Percentiles rank a stretch among this genome's conserved stretches.
phyloP scores from a whole-genome alignment of 2,113 vertebrate species.

The Brevimyrus niger region DNA sequence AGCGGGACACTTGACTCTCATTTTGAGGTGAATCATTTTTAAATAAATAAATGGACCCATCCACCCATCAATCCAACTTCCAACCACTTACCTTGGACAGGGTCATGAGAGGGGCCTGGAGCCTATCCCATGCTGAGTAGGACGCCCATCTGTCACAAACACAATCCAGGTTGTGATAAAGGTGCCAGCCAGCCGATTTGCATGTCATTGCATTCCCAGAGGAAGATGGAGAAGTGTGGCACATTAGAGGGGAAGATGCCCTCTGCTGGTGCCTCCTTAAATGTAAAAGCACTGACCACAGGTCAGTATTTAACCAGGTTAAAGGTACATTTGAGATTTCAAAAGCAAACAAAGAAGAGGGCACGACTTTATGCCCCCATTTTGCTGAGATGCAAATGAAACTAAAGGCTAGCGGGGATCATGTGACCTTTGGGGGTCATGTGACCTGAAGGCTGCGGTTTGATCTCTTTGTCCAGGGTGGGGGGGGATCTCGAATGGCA shows the following conservation, averaged over 20 bases:
- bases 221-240: background rate
- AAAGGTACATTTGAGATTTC: background rate
- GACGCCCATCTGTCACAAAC: background rate
- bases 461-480: background rate
- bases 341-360: background rate
- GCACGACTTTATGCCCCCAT: background rate
- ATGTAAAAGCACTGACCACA: background rate
- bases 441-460: background rate
- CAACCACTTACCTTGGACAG: background rate
- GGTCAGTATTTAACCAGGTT: background rate
- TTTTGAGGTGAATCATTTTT: background rate
- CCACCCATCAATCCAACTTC: background rate
- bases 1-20: background rate
- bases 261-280: background rate
- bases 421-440: background rate
- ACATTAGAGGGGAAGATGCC: background rate
- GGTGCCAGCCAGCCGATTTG: background rate
- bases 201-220: background rate
- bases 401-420: background rate
- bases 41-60: background rate
- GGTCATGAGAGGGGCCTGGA: background rate
- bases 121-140: background rate
- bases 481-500: background rate
- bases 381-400: background rate
- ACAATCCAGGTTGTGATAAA: background rate